Conservation (phyloP, 2,888 invertebrate genomes). For the Toxonevra muliebris region DNA sequence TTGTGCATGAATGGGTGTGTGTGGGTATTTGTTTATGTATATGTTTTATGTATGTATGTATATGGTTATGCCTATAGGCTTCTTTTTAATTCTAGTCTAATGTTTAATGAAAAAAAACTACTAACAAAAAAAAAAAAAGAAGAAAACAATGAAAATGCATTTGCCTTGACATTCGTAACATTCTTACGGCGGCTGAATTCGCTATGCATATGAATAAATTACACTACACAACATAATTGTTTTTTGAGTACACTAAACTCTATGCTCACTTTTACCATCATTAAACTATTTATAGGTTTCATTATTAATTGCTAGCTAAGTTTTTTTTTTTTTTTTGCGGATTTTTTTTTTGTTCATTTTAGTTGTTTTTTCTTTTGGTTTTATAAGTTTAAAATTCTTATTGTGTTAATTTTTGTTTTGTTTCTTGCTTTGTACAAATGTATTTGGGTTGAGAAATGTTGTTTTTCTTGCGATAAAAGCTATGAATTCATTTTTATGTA, state of each 20-base stretch:
- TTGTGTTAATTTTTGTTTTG: constrained; percentile 3
- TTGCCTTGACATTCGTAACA: background rate
- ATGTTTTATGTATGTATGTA: constrained; percentile 9
- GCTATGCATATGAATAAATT: too few species aligned
- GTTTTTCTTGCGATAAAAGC: background rate
- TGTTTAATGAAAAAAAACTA: background rate
- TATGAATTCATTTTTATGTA: background rate
- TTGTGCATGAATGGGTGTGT: constrained; percentile 10
- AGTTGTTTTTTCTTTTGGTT: background rate
- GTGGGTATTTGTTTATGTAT: constrained; percentile 30
- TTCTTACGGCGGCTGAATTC: background rate
- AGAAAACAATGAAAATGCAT: background rate
- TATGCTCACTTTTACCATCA: background rate
- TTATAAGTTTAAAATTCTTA: background rate
- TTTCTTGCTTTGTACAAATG: constrained; percentile 1
- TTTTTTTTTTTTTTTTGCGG: background rate
- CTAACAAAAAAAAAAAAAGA: too few species aligned
- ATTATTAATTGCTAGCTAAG: constrained; percentile 6
- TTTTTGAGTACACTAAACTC: too few species aligned
- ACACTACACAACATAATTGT: too few species aligned
- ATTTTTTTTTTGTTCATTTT: background rate
- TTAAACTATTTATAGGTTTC: constrained; percentile 6
- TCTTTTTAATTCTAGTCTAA: background rate
- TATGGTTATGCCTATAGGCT: constrained; percentile 1
- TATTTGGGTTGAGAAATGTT: background rate